Evolutionary conservation across 1,140 invertebrate genomes (phyloP).

Genomic region (Trichonephila clavata): DNA sequence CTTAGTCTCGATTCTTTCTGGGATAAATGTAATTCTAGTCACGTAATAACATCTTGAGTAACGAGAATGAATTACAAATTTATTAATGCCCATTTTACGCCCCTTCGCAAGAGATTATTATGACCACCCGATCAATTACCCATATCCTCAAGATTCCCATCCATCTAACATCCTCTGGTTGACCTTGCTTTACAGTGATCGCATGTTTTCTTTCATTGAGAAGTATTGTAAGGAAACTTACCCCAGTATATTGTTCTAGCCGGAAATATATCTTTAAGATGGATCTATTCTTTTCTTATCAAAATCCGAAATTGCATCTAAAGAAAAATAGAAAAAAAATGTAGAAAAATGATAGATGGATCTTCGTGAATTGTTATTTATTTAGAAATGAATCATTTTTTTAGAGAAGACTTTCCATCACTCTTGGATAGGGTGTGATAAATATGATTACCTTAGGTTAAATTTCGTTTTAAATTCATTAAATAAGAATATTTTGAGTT

Average conservation of each 20-base stretch:
- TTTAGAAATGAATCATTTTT: not conserved
- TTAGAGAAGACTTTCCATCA: not conserved
- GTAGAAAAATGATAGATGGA: not conserved
- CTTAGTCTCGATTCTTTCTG: not conserved
- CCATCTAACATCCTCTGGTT: not conserved
- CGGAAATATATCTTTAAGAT: slow-evolving; percentile 10
- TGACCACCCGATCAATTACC: slow-evolving; percentile 31
- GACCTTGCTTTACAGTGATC: slow-evolving; percentile 22
- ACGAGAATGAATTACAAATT: slow-evolving; percentile 47
- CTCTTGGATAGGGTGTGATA: not conserved
- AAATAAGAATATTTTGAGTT: not conserved
- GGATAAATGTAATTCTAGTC: slow-evolving; percentile 4
- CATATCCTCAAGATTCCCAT: slow-evolving; percentile 31
- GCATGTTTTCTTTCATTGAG: slow-evolving; percentile 2
- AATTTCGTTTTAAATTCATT: not conserved
- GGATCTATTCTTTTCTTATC: slow-evolving; percentile 12
- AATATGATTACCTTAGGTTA: not conserved
- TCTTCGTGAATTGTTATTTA: not conserved
- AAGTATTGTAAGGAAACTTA: not conserved
- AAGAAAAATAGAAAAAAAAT: not conserved
- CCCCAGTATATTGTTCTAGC: not conserved
- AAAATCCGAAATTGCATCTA: not conserved
- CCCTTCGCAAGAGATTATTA: slow-evolving; percentile 3
- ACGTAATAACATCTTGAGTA: slow-evolving; percentile 41
- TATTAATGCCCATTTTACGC: slow-evolving; percentile 38